Conservation (phyloP, 2,797 vertebrate genomes). For the Gorsachius magnificus region DNA sequence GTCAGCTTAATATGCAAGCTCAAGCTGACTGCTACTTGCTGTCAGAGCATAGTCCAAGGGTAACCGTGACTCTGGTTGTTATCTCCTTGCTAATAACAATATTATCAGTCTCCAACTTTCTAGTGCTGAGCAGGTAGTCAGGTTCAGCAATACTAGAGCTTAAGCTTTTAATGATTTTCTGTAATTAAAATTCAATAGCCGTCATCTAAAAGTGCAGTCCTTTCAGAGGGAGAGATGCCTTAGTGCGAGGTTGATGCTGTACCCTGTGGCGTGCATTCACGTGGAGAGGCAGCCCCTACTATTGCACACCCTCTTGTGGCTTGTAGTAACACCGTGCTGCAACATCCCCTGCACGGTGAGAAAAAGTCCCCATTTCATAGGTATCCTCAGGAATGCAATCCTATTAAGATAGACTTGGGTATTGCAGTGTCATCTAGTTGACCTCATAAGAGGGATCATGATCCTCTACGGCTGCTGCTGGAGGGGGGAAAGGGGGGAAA, state of each 20-base stretch:
- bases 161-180: not conserved
- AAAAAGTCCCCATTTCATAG: too few species aligned
- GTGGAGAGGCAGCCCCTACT: not conserved
- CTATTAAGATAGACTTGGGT: accelerated
- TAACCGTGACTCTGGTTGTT: not conserved
- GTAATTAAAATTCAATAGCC: not conserved
- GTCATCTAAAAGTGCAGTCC: not conserved
- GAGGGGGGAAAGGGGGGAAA: not conserved
- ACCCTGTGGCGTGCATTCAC: accelerated
- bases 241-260: accelerated
- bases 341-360: accelerated
- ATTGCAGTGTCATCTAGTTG: accelerated
- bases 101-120: not conserved
- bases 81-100: not conserved
- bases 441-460: accelerated
- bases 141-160: not conserved
- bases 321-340: not conserved
- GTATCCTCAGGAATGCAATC: not conserved
- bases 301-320: not conserved
- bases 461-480: not conserved
- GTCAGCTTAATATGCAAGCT: not conserved
- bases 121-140: not conserved
- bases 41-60: accelerated
- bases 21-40: not conserved
- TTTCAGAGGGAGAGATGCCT: not conserved